phyloP scores from a whole-genome alignment of 2,888 invertebrate genomes.

The Malachius bipustulatus region DNA sequence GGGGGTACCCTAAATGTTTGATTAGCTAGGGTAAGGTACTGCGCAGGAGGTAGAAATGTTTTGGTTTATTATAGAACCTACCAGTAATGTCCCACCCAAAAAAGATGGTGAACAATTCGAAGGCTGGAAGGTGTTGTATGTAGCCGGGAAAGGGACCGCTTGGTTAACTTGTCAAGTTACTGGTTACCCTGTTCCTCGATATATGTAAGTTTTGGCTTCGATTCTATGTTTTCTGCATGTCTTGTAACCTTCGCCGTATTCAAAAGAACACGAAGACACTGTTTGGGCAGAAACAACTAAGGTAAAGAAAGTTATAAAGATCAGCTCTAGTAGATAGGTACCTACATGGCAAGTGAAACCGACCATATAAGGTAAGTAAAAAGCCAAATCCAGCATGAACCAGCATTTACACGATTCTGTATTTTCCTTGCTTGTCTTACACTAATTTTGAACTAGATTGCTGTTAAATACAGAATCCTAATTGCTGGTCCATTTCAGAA shows the following conservation, averaged over 20 bases:
- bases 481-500: slow-evolving; percentile 36
- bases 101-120: slow-evolving; percentile 45
- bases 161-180: slow-evolving; percentile 53
- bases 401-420: slow-evolving; percentile 29
- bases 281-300: no score
- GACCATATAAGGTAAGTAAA: no score
- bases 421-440: slow-evolving; percentile 16
- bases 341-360: no score
- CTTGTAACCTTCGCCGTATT: no score
- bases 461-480: slow-evolving; percentile 24
- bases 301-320: no score
- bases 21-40: no score
- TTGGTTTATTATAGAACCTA: slow-evolving; percentile 40
- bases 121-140: slow-evolving; percentile 49
- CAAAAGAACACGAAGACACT: no score
- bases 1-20: no score
- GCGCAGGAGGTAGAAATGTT: no score
- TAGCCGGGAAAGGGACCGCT: slow-evolving; percentile 41
- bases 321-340: no score
- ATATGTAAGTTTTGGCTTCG: slow-evolving; percentile 34
- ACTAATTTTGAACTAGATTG: neutral
- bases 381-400: slow-evolving; percentile 23
- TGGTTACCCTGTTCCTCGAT: slow-evolving; percentile 43
- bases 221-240: no score
- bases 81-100: slow-evolving; percentile 51